phyloP scores from a whole-genome alignment of 1,140 invertebrate genomes.

The Drosophila ironensis region DNA sequence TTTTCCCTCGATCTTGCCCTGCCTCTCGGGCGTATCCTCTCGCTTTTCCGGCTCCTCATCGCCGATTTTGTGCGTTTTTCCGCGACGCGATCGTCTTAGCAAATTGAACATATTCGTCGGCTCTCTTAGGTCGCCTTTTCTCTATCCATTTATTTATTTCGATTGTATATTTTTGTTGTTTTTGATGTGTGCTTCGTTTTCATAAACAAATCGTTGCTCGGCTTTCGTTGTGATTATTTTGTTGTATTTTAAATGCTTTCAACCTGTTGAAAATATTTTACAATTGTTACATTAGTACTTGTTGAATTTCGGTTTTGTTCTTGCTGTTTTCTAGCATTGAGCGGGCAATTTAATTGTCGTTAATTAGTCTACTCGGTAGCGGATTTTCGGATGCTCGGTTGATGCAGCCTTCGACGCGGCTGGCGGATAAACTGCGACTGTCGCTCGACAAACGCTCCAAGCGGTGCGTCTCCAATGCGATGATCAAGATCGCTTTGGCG shows the following conservation, averaged over 20 bases:
- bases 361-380: constrained; percentile 28
- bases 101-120: constrained; percentile 60
- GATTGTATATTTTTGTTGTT: constrained; percentile 1
- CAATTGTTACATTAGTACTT: constrained; percentile 31
- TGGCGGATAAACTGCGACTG: constrained; percentile 67
- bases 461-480: constrained; percentile 15
- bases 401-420: constrained; percentile 30
- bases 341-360: constrained; percentile 16
- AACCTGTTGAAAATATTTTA: constrained; percentile 63
- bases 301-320: not conserved
- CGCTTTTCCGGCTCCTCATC: constrained; percentile 40
- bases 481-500: constrained; percentile 12
- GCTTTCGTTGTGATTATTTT: constrained; percentile 30
- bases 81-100: constrained; percentile 63
- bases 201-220: constrained; percentile 73
- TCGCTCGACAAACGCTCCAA: constrained; percentile 38
- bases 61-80: constrained; percentile 55
- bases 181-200: constrained; percentile 15
- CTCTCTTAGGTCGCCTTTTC: constrained; percentile 8
- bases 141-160: constrained; percentile 2
- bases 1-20: constrained; percentile 9
- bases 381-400: constrained; percentile 14
- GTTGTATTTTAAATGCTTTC: constrained; percentile 40
- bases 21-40: constrained; percentile 45
- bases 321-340: not conserved